These are phyloP conservation scores for Lota lota DNA, from an alignment of 2,113 vertebrate species.

Conservation along the genomic window DNA sequence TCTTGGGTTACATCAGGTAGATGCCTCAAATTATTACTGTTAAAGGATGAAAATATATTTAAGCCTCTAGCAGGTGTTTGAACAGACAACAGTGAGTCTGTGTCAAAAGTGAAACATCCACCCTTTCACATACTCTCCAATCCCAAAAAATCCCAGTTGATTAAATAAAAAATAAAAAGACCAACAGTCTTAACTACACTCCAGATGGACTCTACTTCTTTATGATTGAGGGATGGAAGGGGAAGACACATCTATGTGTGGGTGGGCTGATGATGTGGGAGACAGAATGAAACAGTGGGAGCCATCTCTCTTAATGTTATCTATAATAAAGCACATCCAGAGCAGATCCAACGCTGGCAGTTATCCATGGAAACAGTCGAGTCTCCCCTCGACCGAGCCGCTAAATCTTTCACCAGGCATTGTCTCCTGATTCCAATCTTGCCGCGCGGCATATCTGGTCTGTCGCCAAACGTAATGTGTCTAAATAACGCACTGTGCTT, in stretches of 20 bases:
- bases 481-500: neutral
- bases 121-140: neutral
- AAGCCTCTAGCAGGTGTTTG: too few relatives aligned
- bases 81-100: too few relatives aligned
- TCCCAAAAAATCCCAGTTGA: neutral
- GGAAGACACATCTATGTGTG: neutral
- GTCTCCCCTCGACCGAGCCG: neutral
- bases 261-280: neutral
- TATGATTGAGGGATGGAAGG: neutral
- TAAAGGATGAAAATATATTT: too few relatives aligned
- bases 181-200: neutral
- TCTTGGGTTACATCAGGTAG: too few relatives aligned
- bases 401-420: neutral
- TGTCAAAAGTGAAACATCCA: neutral
- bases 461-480: neutral
- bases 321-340: slow-evolving; percentile 17
- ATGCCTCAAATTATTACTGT: too few relatives aligned
- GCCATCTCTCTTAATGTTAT: neutral
- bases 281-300: neutral
- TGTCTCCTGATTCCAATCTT: neutral
- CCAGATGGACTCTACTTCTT: neutral
- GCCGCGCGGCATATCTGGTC: neutral
- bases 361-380: slow-evolving; percentile 14
- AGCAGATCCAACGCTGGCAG: slow-evolving; percentile 8
- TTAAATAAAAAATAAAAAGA: neutral